Percentiles rank a stretch among this genome's conserved stretches.
Evolutionary conservation across 2,113 vertebrate genomes (phyloP).

Genomic region (Callorhinus ursinus): DNA sequence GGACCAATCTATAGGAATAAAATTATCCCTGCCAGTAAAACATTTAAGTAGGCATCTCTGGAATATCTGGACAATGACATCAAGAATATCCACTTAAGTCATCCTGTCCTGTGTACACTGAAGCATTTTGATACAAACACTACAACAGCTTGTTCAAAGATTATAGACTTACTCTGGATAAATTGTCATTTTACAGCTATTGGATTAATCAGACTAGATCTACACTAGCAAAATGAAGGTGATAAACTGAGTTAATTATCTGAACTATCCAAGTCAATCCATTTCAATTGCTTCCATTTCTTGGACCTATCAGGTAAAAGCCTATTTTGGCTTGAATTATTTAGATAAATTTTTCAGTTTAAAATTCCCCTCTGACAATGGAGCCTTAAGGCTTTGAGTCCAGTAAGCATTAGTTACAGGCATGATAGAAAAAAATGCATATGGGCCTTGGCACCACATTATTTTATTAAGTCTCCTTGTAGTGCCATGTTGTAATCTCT

Average conservation of each 20-base stretch:
- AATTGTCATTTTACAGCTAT: slow-evolving; percentile 45
- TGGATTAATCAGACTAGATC: slow-evolving; percentile 43
- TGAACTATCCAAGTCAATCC: slow-evolving; percentile 34
- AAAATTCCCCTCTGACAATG: slow-evolving; percentile 51
- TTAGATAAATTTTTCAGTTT: slow-evolving; percentile 50
- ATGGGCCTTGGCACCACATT: neutral
- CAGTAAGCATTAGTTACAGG: slow-evolving; percentile 33
- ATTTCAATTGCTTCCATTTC: slow-evolving; percentile 59
- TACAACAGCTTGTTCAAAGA: neutral
- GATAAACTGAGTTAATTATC: slow-evolving; percentile 62
- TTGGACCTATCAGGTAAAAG: slow-evolving; percentile 53
- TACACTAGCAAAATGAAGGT: slow-evolving; percentile 58
- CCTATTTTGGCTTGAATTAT: slow-evolving; percentile 42
- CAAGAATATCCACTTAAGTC: slow-evolving; percentile 35
- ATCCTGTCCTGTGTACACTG: neutral
- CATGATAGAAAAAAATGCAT: neutral
- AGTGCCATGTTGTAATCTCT: neutral
- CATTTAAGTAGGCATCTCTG: neutral
- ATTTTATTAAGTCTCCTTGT: slow-evolving; percentile 21
- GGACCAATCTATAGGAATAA: slow-evolving; percentile 41
- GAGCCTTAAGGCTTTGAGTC: neutral
- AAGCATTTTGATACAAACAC: slow-evolving; percentile 5
- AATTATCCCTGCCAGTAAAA: neutral
- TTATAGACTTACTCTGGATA: slow-evolving; percentile 46
- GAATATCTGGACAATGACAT: slow-evolving; percentile 23